phyloP scores from a whole-genome alignment of 2,888 invertebrate species.

The Ennomos quercinarius region DNA sequence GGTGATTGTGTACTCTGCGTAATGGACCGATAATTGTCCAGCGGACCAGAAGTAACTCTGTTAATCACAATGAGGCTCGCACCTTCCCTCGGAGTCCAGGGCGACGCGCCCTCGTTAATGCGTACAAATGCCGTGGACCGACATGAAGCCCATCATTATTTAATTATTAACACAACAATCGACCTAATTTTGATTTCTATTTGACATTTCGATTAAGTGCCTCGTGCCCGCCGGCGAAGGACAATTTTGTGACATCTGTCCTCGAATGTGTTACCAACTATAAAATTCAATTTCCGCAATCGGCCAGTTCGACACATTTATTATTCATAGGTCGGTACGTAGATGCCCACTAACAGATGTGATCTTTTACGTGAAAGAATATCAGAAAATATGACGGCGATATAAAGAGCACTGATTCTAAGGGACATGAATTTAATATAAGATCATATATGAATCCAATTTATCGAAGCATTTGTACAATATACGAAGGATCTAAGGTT shows the following conservation, averaged over 20 bases:
- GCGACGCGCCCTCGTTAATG: slow-evolving; percentile 53
- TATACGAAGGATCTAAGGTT: slow-evolving; percentile 50
- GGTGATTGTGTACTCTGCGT: slow-evolving; percentile 73
- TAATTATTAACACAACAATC: slow-evolving; percentile 85
- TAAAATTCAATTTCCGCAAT: slow-evolving; percentile 86
- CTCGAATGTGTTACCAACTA: slow-evolving; percentile 83
- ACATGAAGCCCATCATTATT: slow-evolving; percentile 73
- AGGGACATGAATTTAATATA: slow-evolving; percentile 74
- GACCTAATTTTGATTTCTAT: slow-evolving; percentile 85
- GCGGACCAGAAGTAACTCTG: slow-evolving; percentile 82
- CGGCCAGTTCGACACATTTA: slow-evolving; percentile 82
- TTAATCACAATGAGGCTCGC: slow-evolving; percentile 79
- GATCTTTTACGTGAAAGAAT: slow-evolving; percentile 84
- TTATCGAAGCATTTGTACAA: slow-evolving; percentile 53
- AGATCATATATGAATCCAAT: slow-evolving; percentile 64
- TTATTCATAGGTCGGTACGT: slow-evolving; percentile 83
- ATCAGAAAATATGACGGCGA: slow-evolving; percentile 74
- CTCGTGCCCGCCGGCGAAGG: slow-evolving; percentile 73
- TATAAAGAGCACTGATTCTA: slow-evolving; percentile 68
- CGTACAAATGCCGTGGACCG: slow-evolving; percentile 61
- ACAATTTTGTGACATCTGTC: slow-evolving; percentile 85
- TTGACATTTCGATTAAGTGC: slow-evolving; percentile 82
- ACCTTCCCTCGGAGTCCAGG: slow-evolving; percentile 66
- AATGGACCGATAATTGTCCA: slow-evolving; percentile 84
- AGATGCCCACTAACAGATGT: slow-evolving; percentile 82